Percentiles rank a stretch among this genome's conserved stretches.
Evolutionary conservation across 2,888 invertebrate species (phyloP).

Genomic region (Psylliodes chrysocephalus): DNA sequence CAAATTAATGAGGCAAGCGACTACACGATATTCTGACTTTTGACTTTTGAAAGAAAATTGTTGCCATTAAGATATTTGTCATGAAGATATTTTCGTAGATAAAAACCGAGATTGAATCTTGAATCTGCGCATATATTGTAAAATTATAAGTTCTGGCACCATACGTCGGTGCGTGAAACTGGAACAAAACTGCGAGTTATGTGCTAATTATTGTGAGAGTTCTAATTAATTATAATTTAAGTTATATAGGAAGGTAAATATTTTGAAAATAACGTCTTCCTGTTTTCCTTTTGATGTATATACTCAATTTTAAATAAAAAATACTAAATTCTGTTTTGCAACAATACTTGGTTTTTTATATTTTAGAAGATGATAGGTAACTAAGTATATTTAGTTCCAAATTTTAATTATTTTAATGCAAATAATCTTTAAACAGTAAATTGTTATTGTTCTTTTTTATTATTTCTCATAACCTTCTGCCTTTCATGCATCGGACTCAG

Average conservation of each 20-base stretch:
- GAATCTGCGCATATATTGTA: conserved; percentile 27
- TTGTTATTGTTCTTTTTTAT: too few relatives aligned
- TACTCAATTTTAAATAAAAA: too few relatives aligned
- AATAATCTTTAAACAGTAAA: too few relatives aligned
- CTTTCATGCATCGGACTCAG: too few relatives aligned
- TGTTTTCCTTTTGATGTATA: too few relatives aligned
- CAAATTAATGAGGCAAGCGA: neutral
- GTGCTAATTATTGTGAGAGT: neutral
- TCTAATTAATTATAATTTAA: neutral
- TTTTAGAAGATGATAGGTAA: too few relatives aligned
- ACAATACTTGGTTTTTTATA: too few relatives aligned
- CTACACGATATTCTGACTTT: conserved; percentile 18
- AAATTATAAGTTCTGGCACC: conserved; percentile 16
- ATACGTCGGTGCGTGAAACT: conserved; percentile 4
- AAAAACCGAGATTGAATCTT: neutral
- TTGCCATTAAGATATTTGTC: conserved; percentile 12
- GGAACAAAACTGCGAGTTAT: neutral
- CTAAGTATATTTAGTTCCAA: too few relatives aligned
- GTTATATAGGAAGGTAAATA: neutral
- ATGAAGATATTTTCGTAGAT: conserved; percentile 14
- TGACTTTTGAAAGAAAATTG: conserved; percentile 14
- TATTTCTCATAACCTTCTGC: too few relatives aligned
- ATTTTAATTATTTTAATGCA: too few relatives aligned
- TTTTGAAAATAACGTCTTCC: too few relatives aligned
- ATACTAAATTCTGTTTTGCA: too few relatives aligned